These are phyloP conservation scores for Conus ventricosus DNA, from an alignment of 1,140 invertebrate species.

Conservation along the genomic window DNA sequence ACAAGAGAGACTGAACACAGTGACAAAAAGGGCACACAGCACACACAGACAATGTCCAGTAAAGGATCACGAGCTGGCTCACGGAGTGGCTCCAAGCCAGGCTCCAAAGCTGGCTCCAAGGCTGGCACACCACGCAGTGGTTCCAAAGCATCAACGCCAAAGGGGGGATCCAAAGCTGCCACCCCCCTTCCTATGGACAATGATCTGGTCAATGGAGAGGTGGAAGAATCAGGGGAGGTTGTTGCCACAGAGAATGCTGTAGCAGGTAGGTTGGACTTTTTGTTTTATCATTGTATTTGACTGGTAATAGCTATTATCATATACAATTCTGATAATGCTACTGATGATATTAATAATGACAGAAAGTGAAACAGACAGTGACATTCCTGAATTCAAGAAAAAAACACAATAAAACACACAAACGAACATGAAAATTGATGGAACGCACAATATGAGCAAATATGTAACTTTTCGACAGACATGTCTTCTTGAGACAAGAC, in stretches of 20 bases:
- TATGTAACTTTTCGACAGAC: too few relatives aligned
- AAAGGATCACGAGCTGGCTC: constrained; percentile 36
- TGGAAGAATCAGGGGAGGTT: background rate
- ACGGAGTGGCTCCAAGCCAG: constrained; percentile 49
- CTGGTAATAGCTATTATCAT: background rate
- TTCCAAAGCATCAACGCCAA: constrained; percentile 56
- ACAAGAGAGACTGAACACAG: background rate
- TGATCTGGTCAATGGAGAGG: constrained; percentile 17
- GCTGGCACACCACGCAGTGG: constrained; percentile 46
- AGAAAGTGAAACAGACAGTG: too few relatives aligned
- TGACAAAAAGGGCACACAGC: background rate
- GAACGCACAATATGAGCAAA: too few relatives aligned
- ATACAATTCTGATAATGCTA: too few relatives aligned
- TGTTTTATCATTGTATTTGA: background rate
- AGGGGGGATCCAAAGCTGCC: constrained; percentile 60
- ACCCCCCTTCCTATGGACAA: constrained; percentile 53
- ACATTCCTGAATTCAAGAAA: too few relatives aligned
- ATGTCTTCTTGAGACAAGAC: too few relatives aligned
- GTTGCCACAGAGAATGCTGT: background rate
- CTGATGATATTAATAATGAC: too few relatives aligned
- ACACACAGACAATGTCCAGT: constrained; percentile 22
- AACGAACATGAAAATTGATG: too few relatives aligned
- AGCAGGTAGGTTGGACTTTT: background rate
- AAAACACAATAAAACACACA: too few relatives aligned
- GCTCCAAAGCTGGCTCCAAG: constrained; percentile 42